These are phyloP conservation scores for Lasioglossum leucozonium DNA, from an alignment of 2,888 invertebrate species.

Conservation along the genomic window DNA sequence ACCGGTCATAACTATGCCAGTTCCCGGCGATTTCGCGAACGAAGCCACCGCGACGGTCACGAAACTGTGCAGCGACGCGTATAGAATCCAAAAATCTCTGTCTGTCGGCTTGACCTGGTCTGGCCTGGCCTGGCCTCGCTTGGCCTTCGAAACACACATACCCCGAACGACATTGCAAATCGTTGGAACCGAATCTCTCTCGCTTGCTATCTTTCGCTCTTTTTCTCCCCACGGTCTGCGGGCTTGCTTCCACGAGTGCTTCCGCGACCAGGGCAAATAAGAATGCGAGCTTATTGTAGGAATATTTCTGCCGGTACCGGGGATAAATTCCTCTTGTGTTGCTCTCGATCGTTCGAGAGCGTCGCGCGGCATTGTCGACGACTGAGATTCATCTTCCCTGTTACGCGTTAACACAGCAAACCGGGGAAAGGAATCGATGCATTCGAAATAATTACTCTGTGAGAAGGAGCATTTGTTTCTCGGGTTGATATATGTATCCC, in stretches of 20 bases:
- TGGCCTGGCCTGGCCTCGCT: not conserved
- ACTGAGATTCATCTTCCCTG: not conserved
- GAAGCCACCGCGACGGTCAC: constrained; percentile 35
- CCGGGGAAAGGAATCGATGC: not conserved
- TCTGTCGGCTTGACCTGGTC: not conserved
- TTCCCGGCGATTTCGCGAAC: constrained; percentile 51
- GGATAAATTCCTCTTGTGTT: constrained; percentile 3
- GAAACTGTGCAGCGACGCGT: constrained; percentile 39
- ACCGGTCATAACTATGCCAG: constrained; percentile 54
- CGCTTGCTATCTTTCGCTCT: not conserved
- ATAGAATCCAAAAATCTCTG: constrained; percentile 47
- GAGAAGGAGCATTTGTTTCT: not conserved
- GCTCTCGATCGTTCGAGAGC: not conserved
- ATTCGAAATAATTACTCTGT: constrained; percentile 1
- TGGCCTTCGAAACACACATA: constrained; percentile 30
- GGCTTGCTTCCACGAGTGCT: not conserved
- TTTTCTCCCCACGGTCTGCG: not conserved
- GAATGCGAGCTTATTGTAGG: not conserved
- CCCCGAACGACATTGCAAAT: not conserved
- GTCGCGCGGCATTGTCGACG: constrained; percentile 9
- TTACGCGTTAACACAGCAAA: constrained; percentile 5
- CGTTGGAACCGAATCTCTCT: not conserved
- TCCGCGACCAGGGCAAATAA: not conserved
- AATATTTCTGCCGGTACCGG: not conserved
- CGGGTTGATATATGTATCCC: constrained; percentile 17